Conservation (phyloP, 2,888 invertebrate genomes). For the Acheta domesticus region DNA sequence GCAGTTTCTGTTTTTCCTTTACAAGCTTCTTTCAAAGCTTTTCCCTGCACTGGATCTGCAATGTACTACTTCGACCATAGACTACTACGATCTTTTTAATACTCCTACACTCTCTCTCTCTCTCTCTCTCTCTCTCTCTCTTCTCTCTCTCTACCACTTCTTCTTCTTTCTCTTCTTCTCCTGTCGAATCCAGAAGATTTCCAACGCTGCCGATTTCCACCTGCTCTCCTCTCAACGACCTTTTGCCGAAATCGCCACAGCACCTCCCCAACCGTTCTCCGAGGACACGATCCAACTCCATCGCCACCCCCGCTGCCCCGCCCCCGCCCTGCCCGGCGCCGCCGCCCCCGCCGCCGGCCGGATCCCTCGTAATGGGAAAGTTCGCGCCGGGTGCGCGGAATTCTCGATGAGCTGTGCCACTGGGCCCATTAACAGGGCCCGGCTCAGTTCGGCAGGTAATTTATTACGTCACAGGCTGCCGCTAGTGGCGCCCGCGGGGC, state of each 20-base stretch:
- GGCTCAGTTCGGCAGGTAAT: constrained; percentile 30
- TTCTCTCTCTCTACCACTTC: too few relatives aligned
- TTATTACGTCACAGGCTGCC: constrained; percentile 30
- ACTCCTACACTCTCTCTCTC: too few relatives aligned
- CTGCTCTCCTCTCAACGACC: neutral
- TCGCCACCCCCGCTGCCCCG: neutral
- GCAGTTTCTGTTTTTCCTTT: too few relatives aligned
- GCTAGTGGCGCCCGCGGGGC: constrained; percentile 1
- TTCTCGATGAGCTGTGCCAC: constrained; percentile 27
- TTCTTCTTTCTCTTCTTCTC: too few relatives aligned
- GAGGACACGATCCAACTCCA: neutral
- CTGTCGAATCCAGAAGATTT: too few relatives aligned
- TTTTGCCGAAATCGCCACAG: neutral
- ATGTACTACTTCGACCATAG: too few relatives aligned
- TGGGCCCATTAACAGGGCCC: constrained; percentile 28
- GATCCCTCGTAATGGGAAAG: neutral
- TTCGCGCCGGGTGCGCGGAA: constrained; percentile 24
- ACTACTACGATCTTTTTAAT: too few relatives aligned
- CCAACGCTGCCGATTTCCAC: too few relatives aligned
- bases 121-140: too few relatives aligned
- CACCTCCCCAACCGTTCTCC: neutral
- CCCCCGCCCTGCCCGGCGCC: neutral
- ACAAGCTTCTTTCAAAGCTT: too few relatives aligned
- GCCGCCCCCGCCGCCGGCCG: neutral
- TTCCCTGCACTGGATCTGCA: too few relatives aligned